phyloP scores from a whole-genome alignment of 2,797 vertebrate genomes.

The Prionace glauca region DNA sequence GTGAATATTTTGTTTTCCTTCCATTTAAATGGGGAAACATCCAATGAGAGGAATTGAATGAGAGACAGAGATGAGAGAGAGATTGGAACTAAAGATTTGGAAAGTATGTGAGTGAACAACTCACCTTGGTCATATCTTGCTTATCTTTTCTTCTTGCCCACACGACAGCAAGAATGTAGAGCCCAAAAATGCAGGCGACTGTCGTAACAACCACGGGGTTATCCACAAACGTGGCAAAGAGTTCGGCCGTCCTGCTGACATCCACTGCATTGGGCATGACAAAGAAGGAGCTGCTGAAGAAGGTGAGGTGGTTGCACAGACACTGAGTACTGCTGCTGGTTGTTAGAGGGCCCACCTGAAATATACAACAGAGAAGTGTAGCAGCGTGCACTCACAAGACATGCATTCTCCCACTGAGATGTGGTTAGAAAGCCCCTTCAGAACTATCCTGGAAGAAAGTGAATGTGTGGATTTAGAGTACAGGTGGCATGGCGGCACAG shows the following conservation, averaged over 20 bases:
- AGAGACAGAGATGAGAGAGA: neutral
- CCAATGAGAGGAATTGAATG: neutral
- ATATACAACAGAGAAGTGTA: constrained; percentile 25
- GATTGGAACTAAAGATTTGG: neutral
- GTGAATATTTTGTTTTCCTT: neutral
- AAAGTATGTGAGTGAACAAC: neutral
- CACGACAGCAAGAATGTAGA: constrained; percentile 70
- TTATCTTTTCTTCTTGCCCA: constrained; percentile 86
- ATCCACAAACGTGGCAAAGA: constrained; percentile 80
- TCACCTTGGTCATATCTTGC: constrained; percentile 78
- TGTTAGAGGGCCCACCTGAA: constrained; percentile 79
- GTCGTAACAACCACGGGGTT: constrained; percentile 88
- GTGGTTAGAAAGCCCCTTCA: neutral
- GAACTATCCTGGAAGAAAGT: neutral
- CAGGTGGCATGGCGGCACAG: neutral
- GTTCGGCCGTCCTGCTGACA: constrained; percentile 69
- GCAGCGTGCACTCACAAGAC: constrained; percentile 55
- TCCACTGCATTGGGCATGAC: constrained; percentile 80
- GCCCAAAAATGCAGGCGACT: constrained; percentile 71
- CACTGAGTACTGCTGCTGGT: constrained; percentile 70
- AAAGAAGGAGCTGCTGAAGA: constrained; percentile 88
- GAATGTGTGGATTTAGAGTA: neutral
- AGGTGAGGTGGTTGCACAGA: constrained; percentile 85
- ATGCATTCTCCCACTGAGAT: neutral
- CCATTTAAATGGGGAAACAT: neutral